Percentiles rank a stretch among this genome's conserved stretches.
phyloP scores from a whole-genome alignment of 2,888 invertebrate genomes.

The Ecliptopera silaceata region DNA sequence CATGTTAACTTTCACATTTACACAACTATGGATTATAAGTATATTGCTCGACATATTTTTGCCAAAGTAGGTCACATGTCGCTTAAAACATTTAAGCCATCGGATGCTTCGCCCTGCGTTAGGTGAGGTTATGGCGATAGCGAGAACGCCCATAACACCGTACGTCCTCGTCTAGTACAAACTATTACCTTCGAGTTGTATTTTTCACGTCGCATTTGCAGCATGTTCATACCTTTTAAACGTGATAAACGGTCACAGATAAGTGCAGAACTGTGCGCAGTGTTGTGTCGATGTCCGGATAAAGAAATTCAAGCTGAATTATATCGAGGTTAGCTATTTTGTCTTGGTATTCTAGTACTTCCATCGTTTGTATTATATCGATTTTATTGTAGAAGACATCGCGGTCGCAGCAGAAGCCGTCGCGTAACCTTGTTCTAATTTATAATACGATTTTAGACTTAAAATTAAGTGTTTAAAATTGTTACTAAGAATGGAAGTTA shows the following conservation, averaged over 20 bases:
- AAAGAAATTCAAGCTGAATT: slow-evolving; percentile 67
- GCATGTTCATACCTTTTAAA: not conserved
- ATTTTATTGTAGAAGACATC: slow-evolving; percentile 69
- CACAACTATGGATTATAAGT: too few species aligned
- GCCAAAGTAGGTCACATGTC: slow-evolving; percentile 13
- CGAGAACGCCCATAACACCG: slow-evolving; percentile 7
- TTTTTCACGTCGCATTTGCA: slow-evolving; percentile 1
- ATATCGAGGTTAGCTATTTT: slow-evolving; percentile 57
- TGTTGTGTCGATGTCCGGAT: not conserved
- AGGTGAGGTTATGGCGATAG: slow-evolving; percentile 21
- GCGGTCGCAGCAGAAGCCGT: slow-evolving; percentile 57
- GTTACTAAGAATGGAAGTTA: not conserved
- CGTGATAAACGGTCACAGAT: not conserved
- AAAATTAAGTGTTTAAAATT: slow-evolving; percentile 13
- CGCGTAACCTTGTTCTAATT: slow-evolving; percentile 72
- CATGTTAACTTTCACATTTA: too few species aligned
- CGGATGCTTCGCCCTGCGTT: slow-evolving; percentile 25
- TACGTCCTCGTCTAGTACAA: slow-evolving; percentile 22
- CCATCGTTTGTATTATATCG: slow-evolving; percentile 62
- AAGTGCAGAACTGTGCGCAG: not conserved
- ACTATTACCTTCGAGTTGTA: slow-evolving; percentile 4
- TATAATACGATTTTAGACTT: slow-evolving; percentile 39
- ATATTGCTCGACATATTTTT: not conserved
- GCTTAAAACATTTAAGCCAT: slow-evolving; percentile 5
- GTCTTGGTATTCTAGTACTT: slow-evolving; percentile 46